phyloP scores from a whole-genome alignment of 1,140 invertebrate species.

The Neomicropteryx cornuta region DNA sequence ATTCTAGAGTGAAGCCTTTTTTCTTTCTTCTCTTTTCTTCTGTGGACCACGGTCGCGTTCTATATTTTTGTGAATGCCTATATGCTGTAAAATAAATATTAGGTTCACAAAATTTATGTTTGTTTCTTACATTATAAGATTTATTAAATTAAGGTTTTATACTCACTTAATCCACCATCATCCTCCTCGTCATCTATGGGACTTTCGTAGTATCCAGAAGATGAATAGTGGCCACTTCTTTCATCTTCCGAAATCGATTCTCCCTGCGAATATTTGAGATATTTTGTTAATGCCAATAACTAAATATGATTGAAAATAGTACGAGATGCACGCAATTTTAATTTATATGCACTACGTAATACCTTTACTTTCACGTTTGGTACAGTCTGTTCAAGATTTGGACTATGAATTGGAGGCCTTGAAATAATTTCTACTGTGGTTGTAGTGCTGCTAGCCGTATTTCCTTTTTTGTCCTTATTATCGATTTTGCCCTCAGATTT shows the following conservation, averaged over 20 bases:
- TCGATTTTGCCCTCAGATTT: constrained; percentile 31
- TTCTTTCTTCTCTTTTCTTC: constrained; percentile 53
- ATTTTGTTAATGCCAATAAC: not conserved
- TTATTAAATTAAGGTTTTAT: constrained; percentile 5
- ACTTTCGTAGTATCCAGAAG: constrained; percentile 69
- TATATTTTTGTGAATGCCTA: constrained; percentile 39
- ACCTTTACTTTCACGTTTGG: constrained; percentile 12
- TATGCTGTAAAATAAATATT: constrained; percentile 27
- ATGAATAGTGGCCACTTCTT: constrained; percentile 58
- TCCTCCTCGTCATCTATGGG: constrained; percentile 53
- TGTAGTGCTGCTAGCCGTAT: constrained; percentile 22
- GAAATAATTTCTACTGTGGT: constrained; percentile 17
- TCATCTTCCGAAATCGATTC: constrained; percentile 54
- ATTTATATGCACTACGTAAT: no score
- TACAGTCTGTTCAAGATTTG: constrained; percentile 17
- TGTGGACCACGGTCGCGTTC: constrained; percentile 44
- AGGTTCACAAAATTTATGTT: constrained; percentile 1
- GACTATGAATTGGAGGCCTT: constrained; percentile 16
- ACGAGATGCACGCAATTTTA: no score
- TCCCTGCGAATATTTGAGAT: constrained; percentile 7
- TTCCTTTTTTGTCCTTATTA: constrained; percentile 23
- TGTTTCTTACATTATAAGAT: constrained; percentile 4
- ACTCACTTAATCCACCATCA: constrained; percentile 39
- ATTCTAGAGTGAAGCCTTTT: constrained; percentile 58
- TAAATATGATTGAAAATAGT: no score